Conservation (phyloP, 2,113 vertebrate species). For the Aphyosemion australe region DNA sequence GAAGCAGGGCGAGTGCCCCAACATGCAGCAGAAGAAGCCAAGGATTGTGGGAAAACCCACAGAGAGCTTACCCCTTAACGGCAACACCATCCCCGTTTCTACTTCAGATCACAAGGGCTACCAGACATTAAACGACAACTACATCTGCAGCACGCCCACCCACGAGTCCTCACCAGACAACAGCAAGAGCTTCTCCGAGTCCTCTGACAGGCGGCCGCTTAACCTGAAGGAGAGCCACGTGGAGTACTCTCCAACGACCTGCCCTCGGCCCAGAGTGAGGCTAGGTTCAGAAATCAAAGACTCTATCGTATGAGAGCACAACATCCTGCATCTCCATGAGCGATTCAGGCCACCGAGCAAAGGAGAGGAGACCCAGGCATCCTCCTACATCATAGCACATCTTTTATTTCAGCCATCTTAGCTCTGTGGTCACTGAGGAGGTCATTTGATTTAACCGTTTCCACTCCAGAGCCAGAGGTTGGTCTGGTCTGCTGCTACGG, state of each 20-base stretch:
- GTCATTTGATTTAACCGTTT: slow-evolving; percentile 56
- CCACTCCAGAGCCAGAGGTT: slow-evolving; percentile 52
- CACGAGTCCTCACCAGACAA: slow-evolving; percentile 80
- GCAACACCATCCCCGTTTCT: slow-evolving; percentile 79
- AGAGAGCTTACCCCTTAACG: slow-evolving; percentile 88
- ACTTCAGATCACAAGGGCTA: slow-evolving; percentile 91
- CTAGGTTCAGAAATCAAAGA: slow-evolving; percentile 94
- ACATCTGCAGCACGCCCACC: slow-evolving; percentile 81
- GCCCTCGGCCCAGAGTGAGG: slow-evolving; percentile 88
- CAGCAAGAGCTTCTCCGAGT: slow-evolving; percentile 80
- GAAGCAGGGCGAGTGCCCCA: slow-evolving; percentile 82
- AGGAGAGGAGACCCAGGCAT: slow-evolving; percentile 56
- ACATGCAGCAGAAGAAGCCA: slow-evolving; percentile 82
- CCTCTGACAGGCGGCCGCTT: slow-evolving; percentile 85
- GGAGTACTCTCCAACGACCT: slow-evolving; percentile 84
- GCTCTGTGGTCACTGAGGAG: slow-evolving; percentile 61
- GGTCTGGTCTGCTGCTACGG: slow-evolving; percentile 33
- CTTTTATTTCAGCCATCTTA: slow-evolving; percentile 55
- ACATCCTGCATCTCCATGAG: slow-evolving; percentile 41
- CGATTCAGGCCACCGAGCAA: slow-evolving; percentile 41
- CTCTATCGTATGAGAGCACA: slow-evolving; percentile 85
- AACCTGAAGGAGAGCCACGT: slow-evolving; percentile 88
- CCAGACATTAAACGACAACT: slow-evolving; percentile 90
- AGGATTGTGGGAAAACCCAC: slow-evolving; percentile 79
- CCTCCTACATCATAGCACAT: slow-evolving; percentile 56